Evolutionary conservation across 2,888 invertebrate genomes (phyloP), one percentile per base, ranked within the genome.

Genomic region (Gisinianus flammeolus): DNA sequence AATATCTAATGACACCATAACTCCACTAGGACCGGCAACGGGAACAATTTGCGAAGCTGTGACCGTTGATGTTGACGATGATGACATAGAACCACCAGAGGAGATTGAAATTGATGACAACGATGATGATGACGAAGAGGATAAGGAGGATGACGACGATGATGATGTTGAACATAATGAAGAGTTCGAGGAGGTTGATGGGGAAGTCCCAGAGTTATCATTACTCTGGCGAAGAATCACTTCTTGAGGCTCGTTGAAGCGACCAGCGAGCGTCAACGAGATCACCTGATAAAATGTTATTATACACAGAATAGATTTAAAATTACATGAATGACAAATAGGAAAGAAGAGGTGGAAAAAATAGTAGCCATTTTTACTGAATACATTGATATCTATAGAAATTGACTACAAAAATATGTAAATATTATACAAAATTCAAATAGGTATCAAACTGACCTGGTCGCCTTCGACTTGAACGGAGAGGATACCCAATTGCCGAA

Each of bases 401-500:
- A 44, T 24, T 52, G 16, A 6, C 22, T 26, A 62, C 62, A 28
- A 62, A 62, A 24, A 24, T n/a, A 62, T 62, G 16, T 12, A 62
- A 24, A 62, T 28, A 8, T 2, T 16, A 26, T 3, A 28, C 2
- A 62, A 67, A 67, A 1, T 33, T 0, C 31, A 67, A 67, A 31
- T 28, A 31, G 24, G n/a, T n/a, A n/a, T n/a, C n/a, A n/a, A n/a
- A 12, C 82, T 82, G 81, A 87, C 87, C 87, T 88, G 87, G 83
- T 88, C 88, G 77, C 87, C 88, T 84, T 88, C 96, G 85, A 97
- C 91, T 90, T 98, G 97, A 86, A 98, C 96, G 85, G 96, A 95
- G 81, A 97, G 91, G 85, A 98, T 96, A 83, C 97, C 97, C 86
- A 98, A 91, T 86, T 95, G 94, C 81, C 94, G 92, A 86, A 98